A percentile compares a stretch with the other conserved stretches of the same genome.
Conservation (phyloP, 1,140 invertebrate species). For the Drosophila miranda region DNA sequence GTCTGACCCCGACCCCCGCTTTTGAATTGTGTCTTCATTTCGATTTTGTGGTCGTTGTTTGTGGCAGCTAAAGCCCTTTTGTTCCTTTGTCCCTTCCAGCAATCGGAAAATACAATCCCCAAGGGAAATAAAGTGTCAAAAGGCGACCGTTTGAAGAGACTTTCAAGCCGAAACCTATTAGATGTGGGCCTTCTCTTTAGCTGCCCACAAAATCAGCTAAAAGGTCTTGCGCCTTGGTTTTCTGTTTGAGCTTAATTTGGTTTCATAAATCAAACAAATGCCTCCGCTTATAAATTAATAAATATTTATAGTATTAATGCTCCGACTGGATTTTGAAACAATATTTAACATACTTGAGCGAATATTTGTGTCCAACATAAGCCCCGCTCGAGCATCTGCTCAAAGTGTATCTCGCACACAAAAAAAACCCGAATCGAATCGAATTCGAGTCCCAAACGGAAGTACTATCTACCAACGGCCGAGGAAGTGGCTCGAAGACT, state of each 20-base stretch:
- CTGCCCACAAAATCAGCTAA: constrained; percentile 3
- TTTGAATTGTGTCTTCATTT: no score
- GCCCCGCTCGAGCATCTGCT: neutral
- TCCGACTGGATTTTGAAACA: constrained; percentile 11
- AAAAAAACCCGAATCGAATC: neutral
- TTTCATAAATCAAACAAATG: constrained; percentile 52
- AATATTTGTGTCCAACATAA: constrained; percentile 25
- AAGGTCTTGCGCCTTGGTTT: constrained; percentile 19
- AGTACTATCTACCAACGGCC: neutral
- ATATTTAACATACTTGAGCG: constrained; percentile 42
- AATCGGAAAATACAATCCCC: no score
- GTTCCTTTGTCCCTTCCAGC: no score
- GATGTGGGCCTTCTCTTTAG: no score
- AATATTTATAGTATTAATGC: constrained; percentile 42
- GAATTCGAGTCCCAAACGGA: constrained; percentile 20
- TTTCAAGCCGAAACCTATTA: no score
- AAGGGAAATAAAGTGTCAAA: no score
- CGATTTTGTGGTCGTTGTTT: no score
- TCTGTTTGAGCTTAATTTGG: constrained; percentile 28
- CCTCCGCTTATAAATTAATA: constrained; percentile 36
- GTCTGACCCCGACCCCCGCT: no score
- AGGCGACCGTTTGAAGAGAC: no score
- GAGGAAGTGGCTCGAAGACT: constrained; percentile 17
- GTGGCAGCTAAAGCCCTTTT: no score
- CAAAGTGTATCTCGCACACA: constrained; percentile 33